These are phyloP conservation scores for Himantopus leucocephalus DNA, from an alignment of 2,113 vertebrate genomes.

Conservation along the genomic window DNA sequence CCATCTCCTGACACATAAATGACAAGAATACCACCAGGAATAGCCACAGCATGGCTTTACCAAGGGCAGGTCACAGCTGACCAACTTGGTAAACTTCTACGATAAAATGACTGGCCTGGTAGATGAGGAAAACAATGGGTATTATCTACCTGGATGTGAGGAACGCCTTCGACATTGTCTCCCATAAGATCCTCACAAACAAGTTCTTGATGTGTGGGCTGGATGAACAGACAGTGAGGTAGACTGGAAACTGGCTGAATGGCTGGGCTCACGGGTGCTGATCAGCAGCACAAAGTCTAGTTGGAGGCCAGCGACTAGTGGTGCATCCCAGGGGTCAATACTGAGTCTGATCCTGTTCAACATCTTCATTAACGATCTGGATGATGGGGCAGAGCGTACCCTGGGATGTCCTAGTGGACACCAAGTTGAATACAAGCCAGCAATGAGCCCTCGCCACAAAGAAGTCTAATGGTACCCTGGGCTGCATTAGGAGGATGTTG, in stretches of 20 bases:
- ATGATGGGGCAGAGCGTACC: not conserved
- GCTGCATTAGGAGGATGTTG: not conserved
- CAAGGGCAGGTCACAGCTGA: not conserved
- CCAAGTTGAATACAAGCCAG: not conserved
- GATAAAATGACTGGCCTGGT: not conserved
- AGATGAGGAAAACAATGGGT: not conserved
- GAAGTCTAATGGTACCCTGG: not conserved
- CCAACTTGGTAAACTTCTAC: not conserved
- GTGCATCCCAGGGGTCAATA: not conserved
- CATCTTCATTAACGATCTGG: not conserved
- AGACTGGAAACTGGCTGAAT: not conserved
- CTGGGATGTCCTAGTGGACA: not conserved
- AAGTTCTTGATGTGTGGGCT: not conserved
- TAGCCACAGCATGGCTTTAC: not conserved
- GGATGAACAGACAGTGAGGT: not conserved
- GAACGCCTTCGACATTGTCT: not conserved
- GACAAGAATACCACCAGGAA: not conserved
- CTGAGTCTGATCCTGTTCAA: not conserved
- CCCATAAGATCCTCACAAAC: not conserved
- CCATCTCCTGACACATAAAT: not conserved
- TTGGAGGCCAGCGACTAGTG: not conserved
- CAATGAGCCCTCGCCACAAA: not conserved
- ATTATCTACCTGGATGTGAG: not conserved
- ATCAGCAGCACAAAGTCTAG: not conserved
- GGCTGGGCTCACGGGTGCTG: not conserved